phyloP scores from a whole-genome alignment of 2,888 invertebrate species.

The Nemoura dubitans region DNA sequence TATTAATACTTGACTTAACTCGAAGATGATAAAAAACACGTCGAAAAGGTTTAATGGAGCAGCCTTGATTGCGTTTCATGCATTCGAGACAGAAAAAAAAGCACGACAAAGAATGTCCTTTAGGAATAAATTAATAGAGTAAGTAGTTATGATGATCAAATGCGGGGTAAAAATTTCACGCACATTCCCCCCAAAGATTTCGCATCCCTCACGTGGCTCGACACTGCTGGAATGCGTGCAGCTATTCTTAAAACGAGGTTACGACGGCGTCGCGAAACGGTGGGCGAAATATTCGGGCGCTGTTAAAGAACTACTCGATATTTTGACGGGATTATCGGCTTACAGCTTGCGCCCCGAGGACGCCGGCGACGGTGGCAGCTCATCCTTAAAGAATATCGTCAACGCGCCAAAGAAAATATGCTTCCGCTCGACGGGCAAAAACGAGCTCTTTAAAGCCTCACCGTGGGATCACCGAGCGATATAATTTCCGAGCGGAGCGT shows the following conservation, averaged over 20 bases:
- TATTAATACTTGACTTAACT: background rate
- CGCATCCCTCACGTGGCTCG: background rate
- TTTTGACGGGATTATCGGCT: conserved; percentile 33
- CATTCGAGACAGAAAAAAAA: background rate
- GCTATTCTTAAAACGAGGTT: background rate
- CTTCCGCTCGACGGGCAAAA: background rate
- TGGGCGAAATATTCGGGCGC: background rate
- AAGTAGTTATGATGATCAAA: background rate
- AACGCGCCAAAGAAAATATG: conserved; percentile 32
- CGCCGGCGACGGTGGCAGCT: background rate
- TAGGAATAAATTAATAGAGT: background rate
- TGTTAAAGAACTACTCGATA: conserved; percentile 27
- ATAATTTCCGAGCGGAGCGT: background rate
- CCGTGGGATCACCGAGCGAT: background rate
- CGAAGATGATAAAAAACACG: background rate
- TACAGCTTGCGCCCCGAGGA: background rate
- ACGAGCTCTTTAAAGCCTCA: background rate
- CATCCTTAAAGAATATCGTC: conserved; percentile 30
- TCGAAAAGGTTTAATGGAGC: background rate
- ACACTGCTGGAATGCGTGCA: background rate
- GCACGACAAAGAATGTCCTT: background rate
- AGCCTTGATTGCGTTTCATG: background rate
- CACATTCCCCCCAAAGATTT: background rate
- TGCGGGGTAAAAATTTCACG: background rate
- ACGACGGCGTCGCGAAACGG: background rate